Percentiles rank a stretch among this genome's conserved stretches.
Evolutionary conservation across 2,888 invertebrate genomes (phyloP).

Genomic region (Podabrus alpinus): DNA sequence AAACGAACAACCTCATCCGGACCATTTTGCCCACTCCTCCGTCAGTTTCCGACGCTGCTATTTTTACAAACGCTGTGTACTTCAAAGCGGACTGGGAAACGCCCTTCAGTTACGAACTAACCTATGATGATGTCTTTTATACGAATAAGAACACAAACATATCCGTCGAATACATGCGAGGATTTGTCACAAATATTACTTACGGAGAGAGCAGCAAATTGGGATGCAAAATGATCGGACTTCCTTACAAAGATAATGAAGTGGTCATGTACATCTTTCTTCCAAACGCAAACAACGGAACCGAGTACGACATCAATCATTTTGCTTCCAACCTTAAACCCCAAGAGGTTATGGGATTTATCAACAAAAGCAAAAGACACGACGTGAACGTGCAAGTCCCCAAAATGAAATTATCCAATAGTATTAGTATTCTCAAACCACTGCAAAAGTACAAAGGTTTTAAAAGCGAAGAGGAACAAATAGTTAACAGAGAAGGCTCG

Average conservation of each 20-base stretch:
- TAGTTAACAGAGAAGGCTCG: neutral
- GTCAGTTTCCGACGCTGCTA: slow-evolving; percentile 45
- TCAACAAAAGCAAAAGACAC: slow-evolving; percentile 35
- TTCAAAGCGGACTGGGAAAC: slow-evolving; percentile 56
- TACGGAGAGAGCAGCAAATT: slow-evolving; percentile 47
- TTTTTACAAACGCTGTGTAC: slow-evolving; percentile 56
- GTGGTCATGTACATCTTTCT: slow-evolving; percentile 56
- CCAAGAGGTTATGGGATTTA: slow-evolving; percentile 40
- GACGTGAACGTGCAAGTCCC: slow-evolving; percentile 47
- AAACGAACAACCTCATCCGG: slow-evolving; percentile 52
- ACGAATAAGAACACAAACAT: slow-evolving; percentile 35
- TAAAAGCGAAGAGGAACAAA: slow-evolving; percentile 21
- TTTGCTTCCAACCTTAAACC: slow-evolving; percentile 40
- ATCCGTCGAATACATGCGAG: slow-evolving; percentile 46
- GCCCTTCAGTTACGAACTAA: slow-evolving; percentile 52
- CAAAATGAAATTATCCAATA: slow-evolving; percentile 46
- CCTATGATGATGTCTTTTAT: slow-evolving; percentile 45
- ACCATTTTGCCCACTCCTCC: slow-evolving; percentile 47
- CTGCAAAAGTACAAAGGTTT: slow-evolving; percentile 43
- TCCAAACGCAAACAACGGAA: slow-evolving; percentile 46
- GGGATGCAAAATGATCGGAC: slow-evolving; percentile 50
- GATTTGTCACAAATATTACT: slow-evolving; percentile 44
- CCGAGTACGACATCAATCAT: slow-evolving; percentile 44
- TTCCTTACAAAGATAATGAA: slow-evolving; percentile 55
- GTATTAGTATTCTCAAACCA: slow-evolving; percentile 45